phyloP scores from a whole-genome alignment of 2,113 vertebrate genomes.

The Podocnemis expansa region DNA sequence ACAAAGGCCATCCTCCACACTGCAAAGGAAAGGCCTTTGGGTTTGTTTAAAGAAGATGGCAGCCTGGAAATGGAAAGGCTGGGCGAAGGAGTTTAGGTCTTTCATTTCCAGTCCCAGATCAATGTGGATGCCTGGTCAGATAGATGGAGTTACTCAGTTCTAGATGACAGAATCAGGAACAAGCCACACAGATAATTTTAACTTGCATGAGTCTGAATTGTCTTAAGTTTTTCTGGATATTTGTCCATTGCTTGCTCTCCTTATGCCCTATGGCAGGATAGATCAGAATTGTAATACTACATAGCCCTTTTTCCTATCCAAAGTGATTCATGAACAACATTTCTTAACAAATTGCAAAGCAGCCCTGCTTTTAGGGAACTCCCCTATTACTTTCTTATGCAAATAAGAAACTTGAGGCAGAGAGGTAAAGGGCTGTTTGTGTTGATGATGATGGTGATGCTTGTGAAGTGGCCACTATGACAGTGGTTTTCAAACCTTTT shows the following conservation, averaged over 20 bases:
- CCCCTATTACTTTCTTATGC: neutral
- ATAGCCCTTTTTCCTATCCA: constrained; percentile 3
- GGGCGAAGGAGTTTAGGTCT: neutral
- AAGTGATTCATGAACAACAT: constrained; percentile 15
- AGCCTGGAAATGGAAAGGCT: rapidly evolving
- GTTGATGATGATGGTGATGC: neutral
- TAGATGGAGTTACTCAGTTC: neutral
- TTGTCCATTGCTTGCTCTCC: constrained; percentile 12
- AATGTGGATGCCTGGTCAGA: rapidly evolving
- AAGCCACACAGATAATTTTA: constrained; percentile 32
- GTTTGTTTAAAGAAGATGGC: neutral
- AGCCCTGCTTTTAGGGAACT: neutral
- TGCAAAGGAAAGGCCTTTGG: neutral
- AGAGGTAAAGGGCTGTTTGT: neutral
- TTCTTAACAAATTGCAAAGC: neutral
- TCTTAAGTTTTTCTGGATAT: constrained; percentile 55
- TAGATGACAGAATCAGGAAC: neutral
- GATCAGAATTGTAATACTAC: constrained; percentile 42
- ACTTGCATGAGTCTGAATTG: constrained; percentile 66
- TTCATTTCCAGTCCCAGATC: neutral
- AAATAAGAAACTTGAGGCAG: neutral
- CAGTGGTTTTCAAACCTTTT: too few species aligned
- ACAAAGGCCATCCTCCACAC: rapidly evolving
- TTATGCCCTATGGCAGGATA: neutral
- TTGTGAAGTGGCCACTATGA: neutral